These are phyloP conservation scores for Neosilurus hyrtlii DNA, from an alignment of 2,797 vertebrate species.

Conservation along the genomic window DNA sequence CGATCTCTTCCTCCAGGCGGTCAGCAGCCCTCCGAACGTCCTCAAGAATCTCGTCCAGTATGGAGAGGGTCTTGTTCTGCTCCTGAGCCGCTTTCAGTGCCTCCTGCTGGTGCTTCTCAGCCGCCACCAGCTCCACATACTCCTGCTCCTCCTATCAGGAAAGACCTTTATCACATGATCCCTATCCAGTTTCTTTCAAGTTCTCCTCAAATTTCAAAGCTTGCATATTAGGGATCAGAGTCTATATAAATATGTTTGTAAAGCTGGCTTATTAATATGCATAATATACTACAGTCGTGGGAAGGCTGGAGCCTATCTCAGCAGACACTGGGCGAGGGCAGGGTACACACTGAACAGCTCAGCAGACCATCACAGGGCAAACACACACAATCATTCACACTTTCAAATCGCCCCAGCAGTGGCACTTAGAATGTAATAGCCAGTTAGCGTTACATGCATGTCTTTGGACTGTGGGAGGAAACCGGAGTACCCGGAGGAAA, in stretches of 20 bases:
- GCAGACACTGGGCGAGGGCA: no score
- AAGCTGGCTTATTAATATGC: neutral
- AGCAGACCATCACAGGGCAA: no score
- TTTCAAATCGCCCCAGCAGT: no score
- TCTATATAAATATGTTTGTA: neutral
- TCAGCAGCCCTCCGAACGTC: slow-evolving; percentile 94
- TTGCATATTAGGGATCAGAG: neutral
- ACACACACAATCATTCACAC: no score
- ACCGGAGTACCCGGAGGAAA: no score
- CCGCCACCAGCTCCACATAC: slow-evolving; percentile 90
- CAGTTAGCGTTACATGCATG: no score
- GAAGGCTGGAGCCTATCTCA: no score
- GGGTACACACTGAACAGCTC: no score
- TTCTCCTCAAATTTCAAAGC: no score
- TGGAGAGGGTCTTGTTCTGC: slow-evolving; percentile 90
- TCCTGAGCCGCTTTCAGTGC: slow-evolving; percentile 84
- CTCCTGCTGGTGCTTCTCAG: slow-evolving; percentile 93
- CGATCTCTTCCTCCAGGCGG: slow-evolving; percentile 92
- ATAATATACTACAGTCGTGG: no score
- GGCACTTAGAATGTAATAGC: no score
- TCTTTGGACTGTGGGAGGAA: no score
- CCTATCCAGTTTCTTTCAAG: neutral
- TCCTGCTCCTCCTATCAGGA: slow-evolving; percentile 88
- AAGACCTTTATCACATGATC: neutral
- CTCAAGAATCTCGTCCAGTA: slow-evolving; percentile 94